These are phyloP conservation scores for Aethina tumida DNA, from an alignment of 1,140 invertebrate species.

Conservation along the genomic window DNA sequence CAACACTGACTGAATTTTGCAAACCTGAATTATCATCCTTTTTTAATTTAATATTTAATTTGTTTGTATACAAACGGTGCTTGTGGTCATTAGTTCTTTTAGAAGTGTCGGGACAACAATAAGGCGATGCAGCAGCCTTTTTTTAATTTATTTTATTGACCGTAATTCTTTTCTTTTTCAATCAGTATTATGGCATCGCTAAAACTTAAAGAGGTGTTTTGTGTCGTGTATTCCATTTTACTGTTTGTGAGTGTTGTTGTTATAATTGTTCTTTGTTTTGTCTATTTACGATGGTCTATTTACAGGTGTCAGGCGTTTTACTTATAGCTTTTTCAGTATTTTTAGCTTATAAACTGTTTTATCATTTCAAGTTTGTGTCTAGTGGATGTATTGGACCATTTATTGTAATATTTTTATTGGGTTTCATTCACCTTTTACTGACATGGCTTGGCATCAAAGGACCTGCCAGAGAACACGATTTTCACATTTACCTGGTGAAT, in stretches of 20 bases:
- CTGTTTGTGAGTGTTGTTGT: conserved; percentile 28
- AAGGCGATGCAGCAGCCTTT: too few relatives aligned
- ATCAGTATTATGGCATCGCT: conserved; percentile 27
- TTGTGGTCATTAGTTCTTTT: too few relatives aligned
- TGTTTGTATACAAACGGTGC: too few relatives aligned
- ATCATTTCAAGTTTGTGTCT: conserved; percentile 31
- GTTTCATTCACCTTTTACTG: conserved; percentile 27
- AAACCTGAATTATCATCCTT: too few relatives aligned
- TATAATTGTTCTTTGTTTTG: neutral
- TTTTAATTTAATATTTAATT: too few relatives aligned
- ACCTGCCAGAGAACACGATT: conserved; percentile 29
- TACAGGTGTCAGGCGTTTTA: conserved; percentile 28
- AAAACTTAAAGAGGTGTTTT: conserved; percentile 29
- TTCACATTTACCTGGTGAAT: conserved; percentile 29
- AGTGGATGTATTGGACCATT: conserved; percentile 26
- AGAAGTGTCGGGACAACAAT: too few relatives aligned
- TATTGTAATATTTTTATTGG: conserved; percentile 25
- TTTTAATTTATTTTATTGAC: too few relatives aligned
- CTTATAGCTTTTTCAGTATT: conserved; percentile 25
- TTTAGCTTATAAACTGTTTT: conserved; percentile 28
- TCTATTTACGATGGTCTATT: too few relatives aligned
- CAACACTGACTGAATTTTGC: too few relatives aligned
- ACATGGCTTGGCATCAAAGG: conserved; percentile 33
- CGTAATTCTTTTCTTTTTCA: too few relatives aligned
- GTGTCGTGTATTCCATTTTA: conserved; percentile 26